phyloP scores from a whole-genome alignment of 2,113 vertebrate species.

The Mandrillus leucophaeus region DNA sequence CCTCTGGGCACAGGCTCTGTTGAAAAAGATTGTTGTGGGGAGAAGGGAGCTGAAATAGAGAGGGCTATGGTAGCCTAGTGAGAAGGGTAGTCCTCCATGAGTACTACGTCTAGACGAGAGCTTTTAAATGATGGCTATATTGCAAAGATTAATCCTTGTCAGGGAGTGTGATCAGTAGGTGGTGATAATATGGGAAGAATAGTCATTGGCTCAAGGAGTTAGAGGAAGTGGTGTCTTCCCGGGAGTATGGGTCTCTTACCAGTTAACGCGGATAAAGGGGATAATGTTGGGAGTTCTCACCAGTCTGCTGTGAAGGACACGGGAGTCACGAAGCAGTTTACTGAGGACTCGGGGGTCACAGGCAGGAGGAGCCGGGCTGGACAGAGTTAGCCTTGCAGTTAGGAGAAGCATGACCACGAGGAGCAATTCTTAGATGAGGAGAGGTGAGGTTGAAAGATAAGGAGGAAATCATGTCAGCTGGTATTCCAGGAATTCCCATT shows the following conservation, averaged over 20 bases:
- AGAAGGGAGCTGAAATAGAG: neutral
- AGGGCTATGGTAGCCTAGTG: neutral
- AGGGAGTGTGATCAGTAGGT: neutral
- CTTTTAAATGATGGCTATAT: neutral
- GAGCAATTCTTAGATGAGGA: slow-evolving; percentile 66
- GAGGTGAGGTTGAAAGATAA: neutral
- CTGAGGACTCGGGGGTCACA: slow-evolving; percentile 73
- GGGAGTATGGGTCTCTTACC: neutral
- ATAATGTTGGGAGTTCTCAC: slow-evolving; percentile 49
- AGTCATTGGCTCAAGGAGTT: neutral
- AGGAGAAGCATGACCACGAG: slow-evolving; percentile 64
- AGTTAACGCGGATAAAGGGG: neutral
- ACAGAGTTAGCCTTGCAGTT: slow-evolving; percentile 61
- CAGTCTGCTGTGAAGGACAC: slow-evolving; percentile 61
- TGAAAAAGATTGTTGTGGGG: slow-evolving; percentile 4
- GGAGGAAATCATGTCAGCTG: neutral
- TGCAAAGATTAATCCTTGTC: neutral
- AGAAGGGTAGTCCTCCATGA: neutral
- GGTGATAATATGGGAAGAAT: neutral
- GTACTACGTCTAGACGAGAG: neutral
- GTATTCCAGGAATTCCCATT: neutral
- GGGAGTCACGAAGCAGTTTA: slow-evolving; percentile 73
- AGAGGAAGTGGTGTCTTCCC: neutral
- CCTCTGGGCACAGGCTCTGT: slow-evolving; percentile 82
- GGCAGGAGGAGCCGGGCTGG: slow-evolving; percentile 67